Evolutionary conservation across 2,797 vertebrate genomes (phyloP).

Genomic region (Smutsia gigantea): DNA sequence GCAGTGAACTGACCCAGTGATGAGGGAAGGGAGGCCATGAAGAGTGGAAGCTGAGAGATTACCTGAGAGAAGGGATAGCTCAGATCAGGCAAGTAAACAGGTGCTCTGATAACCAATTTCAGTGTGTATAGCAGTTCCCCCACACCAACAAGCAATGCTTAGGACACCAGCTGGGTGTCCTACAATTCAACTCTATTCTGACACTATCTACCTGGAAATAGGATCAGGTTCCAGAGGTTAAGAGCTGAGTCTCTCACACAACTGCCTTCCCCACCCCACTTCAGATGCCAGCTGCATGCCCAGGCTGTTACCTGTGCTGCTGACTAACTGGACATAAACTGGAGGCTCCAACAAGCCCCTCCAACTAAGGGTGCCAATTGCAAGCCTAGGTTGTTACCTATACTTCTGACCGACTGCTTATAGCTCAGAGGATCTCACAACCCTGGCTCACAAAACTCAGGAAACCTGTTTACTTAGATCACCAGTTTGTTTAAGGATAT

Average conservation of each 20-base stretch:
- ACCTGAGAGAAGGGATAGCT: background rate
- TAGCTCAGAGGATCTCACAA: background rate
- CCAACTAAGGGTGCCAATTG: background rate
- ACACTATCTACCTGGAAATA: background rate
- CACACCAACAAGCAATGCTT: background rate
- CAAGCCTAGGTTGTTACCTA: background rate
- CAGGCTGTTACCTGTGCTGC: background rate
- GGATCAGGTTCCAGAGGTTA: background rate
- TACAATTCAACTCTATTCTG: background rate
- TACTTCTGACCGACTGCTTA: background rate
- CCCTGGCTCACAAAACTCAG: background rate
- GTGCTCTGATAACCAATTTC: background rate
- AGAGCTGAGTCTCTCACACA: background rate
- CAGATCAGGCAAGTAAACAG: background rate
- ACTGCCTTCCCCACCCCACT: background rate
- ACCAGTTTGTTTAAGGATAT: background rate
- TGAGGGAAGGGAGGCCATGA: accelerated
- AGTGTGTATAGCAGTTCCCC: background rate
- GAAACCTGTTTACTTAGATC: background rate
- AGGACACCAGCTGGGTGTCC: background rate
- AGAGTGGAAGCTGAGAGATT: background rate
- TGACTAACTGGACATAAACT: background rate
- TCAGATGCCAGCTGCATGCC: background rate
- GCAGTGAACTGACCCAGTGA: background rate
- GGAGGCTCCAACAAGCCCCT: background rate